Evolutionary conservation across 2,113 vertebrate genomes (phyloP).

Genomic region (Lasiurus borealis): DNA sequence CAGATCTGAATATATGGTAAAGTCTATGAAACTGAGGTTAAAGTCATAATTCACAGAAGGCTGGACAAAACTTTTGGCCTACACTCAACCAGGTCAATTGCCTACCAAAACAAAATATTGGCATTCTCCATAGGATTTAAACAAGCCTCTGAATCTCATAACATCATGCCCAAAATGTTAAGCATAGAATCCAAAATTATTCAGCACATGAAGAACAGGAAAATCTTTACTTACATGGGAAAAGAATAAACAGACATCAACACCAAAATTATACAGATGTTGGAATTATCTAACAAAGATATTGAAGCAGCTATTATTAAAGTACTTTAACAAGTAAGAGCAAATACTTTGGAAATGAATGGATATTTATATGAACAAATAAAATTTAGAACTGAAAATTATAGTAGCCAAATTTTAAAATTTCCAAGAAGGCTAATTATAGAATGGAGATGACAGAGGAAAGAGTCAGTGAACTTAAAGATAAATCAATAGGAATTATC

Average conservation of each 20-base stretch:
- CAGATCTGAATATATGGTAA: background rate
- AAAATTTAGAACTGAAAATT: background rate
- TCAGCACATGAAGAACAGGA: background rate
- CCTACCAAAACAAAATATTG: background rate
- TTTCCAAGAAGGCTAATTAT: background rate
- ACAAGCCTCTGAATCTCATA: background rate
- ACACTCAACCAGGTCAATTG: background rate
- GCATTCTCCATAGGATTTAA: background rate
- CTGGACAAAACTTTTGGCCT: background rate
- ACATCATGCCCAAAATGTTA: background rate
- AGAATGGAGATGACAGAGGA: background rate
- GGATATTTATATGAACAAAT: background rate
- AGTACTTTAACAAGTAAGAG: slow-evolving; percentile 17
- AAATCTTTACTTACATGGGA: background rate
- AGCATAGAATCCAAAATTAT: background rate
- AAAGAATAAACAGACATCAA: background rate
- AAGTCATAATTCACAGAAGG: background rate
- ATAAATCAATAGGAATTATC: background rate
- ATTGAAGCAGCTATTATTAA: background rate
- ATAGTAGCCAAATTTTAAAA: slow-evolving; percentile 29
- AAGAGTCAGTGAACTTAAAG: background rate
- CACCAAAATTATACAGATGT: background rate
- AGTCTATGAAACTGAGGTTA: background rate
- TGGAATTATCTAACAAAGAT: background rate
- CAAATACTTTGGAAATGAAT: background rate